Evolutionary conservation across 2,888 invertebrate species (phyloP).

Genomic region (Drosophila falleni): DNA sequence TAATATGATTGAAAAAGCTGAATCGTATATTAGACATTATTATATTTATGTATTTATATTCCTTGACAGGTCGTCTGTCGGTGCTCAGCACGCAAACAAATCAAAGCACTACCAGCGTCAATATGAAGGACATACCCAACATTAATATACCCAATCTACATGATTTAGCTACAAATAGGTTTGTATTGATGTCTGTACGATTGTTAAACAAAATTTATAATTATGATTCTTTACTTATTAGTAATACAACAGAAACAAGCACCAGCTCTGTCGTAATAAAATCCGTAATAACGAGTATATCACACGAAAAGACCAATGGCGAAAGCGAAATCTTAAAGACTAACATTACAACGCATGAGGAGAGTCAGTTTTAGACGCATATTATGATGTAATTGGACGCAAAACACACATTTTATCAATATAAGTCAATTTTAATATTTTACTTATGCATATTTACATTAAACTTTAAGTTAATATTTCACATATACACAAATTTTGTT

Average conservation of each 20-base stretch:
- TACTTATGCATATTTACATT: slow-evolving; percentile 11
- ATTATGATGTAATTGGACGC: neutral
- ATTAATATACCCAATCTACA: slow-evolving; percentile 83
- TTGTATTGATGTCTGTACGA: neutral
- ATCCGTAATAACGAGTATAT: slow-evolving; percentile 85
- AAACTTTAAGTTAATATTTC: slow-evolving; percentile 1
- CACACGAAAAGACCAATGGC: slow-evolving; percentile 84
- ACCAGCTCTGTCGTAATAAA: slow-evolving; percentile 85
- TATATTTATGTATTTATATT: slow-evolving; percentile 6
- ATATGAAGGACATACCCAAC: slow-evolving; percentile 84
- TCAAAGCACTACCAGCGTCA: slow-evolving; percentile 82
- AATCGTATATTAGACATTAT: neutral
- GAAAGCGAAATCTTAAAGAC: slow-evolving; percentile 82
- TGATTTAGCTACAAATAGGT: slow-evolving; percentile 83
- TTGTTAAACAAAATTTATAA: neutral
- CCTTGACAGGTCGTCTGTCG: slow-evolving; percentile 83
- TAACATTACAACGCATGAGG: slow-evolving; percentile 83
- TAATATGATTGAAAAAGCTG: slow-evolving; percentile 15
- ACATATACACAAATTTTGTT: neutral
- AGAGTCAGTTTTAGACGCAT: slow-evolving; percentile 83
- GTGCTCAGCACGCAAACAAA: slow-evolving; percentile 85
- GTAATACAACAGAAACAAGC: slow-evolving; percentile 84
- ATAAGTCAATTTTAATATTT: slow-evolving; percentile 12
- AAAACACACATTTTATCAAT: neutral
- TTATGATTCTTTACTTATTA: slow-evolving; percentile 42